These are phyloP conservation scores for Umimayanthus kanabou DNA, from an alignment of 92 coral and sea anemone genomes.

Conservation along the genomic window DNA sequence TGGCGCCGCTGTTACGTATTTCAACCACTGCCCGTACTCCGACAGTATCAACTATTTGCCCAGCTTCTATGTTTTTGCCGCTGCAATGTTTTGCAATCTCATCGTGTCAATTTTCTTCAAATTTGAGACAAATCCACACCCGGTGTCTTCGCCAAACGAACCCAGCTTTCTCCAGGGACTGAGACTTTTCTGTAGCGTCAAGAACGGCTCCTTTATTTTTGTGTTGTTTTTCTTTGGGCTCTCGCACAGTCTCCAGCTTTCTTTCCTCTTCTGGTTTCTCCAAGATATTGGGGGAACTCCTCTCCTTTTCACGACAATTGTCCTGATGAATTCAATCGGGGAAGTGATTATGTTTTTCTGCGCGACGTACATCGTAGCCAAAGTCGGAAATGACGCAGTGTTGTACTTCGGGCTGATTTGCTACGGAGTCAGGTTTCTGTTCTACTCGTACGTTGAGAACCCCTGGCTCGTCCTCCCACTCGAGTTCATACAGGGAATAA, in stretches of 20 bases:
- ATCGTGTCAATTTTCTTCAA: constrained; percentile 69
- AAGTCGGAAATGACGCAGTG: constrained; percentile 80
- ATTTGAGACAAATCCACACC: constrained; percentile 41
- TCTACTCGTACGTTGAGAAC: constrained; percentile 72
- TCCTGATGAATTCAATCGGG: constrained; percentile 71
- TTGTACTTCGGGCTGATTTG: constrained; percentile 74
- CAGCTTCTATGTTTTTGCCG: constrained; percentile 80
- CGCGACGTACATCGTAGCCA: constrained; percentile 75
- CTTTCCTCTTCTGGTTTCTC: constrained; percentile 88
- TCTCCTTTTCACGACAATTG: constrained; percentile 71
- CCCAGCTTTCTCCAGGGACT: constrained; percentile 61
- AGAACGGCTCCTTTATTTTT: constrained; percentile 71
- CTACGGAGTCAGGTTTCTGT: constrained; percentile 74
- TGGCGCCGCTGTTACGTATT: constrained; percentile 78
- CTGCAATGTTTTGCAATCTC: constrained; percentile 69
- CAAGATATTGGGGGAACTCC: constrained; percentile 93
- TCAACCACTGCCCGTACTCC: constrained; percentile 82
- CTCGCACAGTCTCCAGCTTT: constrained; percentile 77
- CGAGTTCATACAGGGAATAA: constrained; percentile 79
- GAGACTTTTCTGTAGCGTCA: constrained; percentile 70
- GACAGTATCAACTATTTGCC: constrained; percentile 86
- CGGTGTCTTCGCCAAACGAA: constrained; percentile 37
- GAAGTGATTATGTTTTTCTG: constrained; percentile 85
- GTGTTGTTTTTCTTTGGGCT: constrained; percentile 63
- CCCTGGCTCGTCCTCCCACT: constrained; percentile 88